These are phyloP conservation scores for Eleginops maclovinus DNA, from an alignment of 2,113 vertebrate species.

Conservation along the genomic window DNA sequence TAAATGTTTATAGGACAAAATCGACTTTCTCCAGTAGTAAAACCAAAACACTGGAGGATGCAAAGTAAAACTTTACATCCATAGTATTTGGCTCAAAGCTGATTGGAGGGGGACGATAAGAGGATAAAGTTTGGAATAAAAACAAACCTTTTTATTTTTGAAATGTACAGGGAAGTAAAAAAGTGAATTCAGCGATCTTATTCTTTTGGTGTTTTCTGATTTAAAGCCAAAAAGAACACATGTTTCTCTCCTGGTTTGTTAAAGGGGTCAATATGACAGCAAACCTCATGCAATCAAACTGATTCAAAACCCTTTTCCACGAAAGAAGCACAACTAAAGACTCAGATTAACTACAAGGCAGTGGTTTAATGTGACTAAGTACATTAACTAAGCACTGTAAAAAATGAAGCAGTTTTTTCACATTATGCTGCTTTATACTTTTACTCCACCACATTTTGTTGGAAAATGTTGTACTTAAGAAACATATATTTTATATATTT, in stretches of 20 bases:
- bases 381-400: too few species aligned
- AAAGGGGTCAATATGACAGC: not conserved
- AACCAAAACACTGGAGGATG: not conserved
- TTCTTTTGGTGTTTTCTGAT: not conserved
- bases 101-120: conserved; percentile 31
- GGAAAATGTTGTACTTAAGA: too few species aligned
- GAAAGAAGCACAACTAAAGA: not conserved
- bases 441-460: too few species aligned
- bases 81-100: conserved; percentile 8
- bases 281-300: not conserved
- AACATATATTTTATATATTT: too few species aligned
- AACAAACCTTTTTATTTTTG: not conserved
- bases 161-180: not conserved
- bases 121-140: conserved; percentile 25
- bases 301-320: not conserved
- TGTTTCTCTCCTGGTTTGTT: not conserved
- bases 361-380: too few species aligned
- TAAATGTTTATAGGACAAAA: not conserved
- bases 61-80: not conserved
- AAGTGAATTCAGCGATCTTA: not conserved
- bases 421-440: too few species aligned
- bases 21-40: not conserved
- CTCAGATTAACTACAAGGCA: too few species aligned
- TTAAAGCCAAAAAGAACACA: not conserved
- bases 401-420: too few species aligned